phyloP scores from a whole-genome alignment of 2,113 vertebrate genomes.

The Sisor rabdophorus region DNA sequence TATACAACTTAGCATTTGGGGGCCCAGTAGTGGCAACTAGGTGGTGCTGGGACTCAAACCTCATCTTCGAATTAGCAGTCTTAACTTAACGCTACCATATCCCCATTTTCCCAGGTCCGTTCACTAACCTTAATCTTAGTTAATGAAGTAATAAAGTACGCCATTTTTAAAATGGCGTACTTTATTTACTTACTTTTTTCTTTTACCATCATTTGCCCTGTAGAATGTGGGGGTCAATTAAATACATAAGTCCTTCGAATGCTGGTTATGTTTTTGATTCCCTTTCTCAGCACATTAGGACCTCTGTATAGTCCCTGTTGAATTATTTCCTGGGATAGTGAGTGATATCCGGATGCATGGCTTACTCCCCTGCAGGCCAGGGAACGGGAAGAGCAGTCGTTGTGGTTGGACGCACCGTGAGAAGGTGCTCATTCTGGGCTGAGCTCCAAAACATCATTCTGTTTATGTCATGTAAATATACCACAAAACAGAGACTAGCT shows the following conservation, averaged over 20 bases:
- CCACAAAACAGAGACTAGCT: not conserved
- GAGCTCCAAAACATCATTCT: constrained; percentile 16
- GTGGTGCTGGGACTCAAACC: too few species aligned
- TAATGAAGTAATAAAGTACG: too few species aligned
- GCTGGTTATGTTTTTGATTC: not conserved
- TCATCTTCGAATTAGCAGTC: too few species aligned
- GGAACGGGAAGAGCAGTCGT: not conserved
- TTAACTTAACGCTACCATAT: too few species aligned
- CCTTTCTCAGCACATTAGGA: not conserved
- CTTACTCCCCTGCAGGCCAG: not conserved
- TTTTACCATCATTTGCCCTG: not conserved
- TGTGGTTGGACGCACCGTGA: constrained; percentile 5
- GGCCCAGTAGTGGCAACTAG: too few species aligned
- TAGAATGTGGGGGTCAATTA: not conserved
- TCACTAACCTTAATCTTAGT: not conserved
- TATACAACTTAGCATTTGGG: too few species aligned
- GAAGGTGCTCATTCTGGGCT: constrained; percentile 30
- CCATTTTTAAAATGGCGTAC: too few species aligned
- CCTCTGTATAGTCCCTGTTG: not conserved
- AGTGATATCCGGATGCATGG: constrained; percentile 16
- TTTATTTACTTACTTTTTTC: not conserved
- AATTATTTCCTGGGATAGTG: constrained; percentile 4
- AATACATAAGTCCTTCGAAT: not conserved
- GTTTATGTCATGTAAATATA: not conserved
- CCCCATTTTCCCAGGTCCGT: not conserved